Conservation (phyloP, 2,113 vertebrate genomes). For the Atherinomorus stipes region DNA sequence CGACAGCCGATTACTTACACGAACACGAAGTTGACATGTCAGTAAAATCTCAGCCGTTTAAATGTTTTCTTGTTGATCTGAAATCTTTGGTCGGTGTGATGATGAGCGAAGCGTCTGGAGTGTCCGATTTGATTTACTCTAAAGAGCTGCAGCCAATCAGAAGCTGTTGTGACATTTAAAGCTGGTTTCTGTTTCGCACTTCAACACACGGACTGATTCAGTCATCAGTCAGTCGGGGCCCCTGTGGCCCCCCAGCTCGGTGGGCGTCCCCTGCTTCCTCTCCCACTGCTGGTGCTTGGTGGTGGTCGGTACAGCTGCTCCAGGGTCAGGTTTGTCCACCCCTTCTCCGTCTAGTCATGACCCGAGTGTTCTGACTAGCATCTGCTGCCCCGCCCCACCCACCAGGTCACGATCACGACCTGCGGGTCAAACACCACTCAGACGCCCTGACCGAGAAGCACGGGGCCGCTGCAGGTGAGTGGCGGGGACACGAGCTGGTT, state of each 20-base stretch:
- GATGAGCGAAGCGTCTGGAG: no score
- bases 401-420: constrained; percentile 95
- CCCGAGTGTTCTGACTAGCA: constrained; percentile 74
- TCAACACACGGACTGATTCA: constrained; percentile 46
- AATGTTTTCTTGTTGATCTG: no score
- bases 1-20: no score
- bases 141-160: neutral
- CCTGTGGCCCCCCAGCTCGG: neutral
- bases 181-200: constrained; percentile 36
- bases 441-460: constrained; percentile 94
- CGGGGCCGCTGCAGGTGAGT: constrained; percentile 90
- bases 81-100: no score
- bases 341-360: constrained; percentile 63
- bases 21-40: no score
- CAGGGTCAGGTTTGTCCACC: constrained; percentile 69
- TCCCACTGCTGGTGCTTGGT: constrained; percentile 77
- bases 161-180: constrained; percentile 62
- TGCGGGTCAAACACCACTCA: constrained; percentile 90
- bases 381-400: constrained; percentile 65
- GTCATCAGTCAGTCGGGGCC: constrained; percentile 10
- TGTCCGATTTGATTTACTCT: neutral
- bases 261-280: constrained; percentile 38
- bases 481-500: constrained; percentile 19
- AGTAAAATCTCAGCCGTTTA: no score
- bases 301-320: constrained; percentile 75